These are phyloP conservation scores for Xiphias gladius DNA, from an alignment of 2,113 vertebrate species.

Conservation along the genomic window DNA sequence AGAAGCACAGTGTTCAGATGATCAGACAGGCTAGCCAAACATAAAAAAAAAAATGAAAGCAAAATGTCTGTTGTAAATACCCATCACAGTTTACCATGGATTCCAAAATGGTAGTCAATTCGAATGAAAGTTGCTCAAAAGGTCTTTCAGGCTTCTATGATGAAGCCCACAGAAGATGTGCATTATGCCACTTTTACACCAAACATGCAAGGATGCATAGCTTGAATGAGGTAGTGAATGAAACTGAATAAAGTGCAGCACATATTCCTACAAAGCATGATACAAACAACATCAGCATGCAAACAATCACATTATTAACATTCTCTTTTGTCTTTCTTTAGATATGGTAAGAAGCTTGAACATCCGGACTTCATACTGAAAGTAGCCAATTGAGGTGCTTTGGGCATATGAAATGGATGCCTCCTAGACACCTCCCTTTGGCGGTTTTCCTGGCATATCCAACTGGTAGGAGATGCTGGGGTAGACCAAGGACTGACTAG, in stretches of 20 bases:
- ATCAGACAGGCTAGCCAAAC: neutral
- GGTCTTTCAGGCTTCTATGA: neutral
- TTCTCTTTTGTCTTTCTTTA: neutral
- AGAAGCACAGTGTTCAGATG: neutral
- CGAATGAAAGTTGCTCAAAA: neutral
- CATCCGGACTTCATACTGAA: neutral
- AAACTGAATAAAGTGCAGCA: neutral
- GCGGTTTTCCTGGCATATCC: neutral
- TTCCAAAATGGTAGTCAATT: neutral
- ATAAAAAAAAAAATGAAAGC: too few species aligned
- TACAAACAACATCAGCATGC: neutral
- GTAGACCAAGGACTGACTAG: neutral
- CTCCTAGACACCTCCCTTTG: neutral
- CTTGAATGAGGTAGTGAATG: neutral
- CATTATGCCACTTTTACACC: neutral
- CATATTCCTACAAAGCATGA: neutral
- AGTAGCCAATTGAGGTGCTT: neutral
- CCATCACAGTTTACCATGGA: too few species aligned
- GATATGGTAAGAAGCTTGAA: neutral
- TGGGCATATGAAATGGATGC: too few species aligned
- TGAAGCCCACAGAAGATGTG: neutral
- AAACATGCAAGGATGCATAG: too few species aligned
- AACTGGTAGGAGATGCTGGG: neutral
- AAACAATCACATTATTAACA: neutral
- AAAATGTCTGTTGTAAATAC: too few species aligned